Base-by-base conservation (phyloP, 2,888 invertebrate species). In the Cheilosia urbana region DNA sequence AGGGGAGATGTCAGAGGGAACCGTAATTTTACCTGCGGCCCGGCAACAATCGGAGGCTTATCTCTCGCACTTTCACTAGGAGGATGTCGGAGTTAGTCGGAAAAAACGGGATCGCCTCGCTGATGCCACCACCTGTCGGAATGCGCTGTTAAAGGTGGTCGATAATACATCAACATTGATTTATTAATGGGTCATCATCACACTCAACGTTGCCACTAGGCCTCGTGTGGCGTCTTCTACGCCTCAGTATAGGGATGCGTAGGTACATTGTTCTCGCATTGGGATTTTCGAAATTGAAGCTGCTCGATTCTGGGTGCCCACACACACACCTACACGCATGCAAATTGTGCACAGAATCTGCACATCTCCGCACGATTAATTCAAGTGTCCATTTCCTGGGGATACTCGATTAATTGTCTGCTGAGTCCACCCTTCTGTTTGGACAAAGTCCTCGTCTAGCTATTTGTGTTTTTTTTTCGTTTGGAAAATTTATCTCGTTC, bases 111-210 rank as follows among this genome's bases (percentile, higher is more conserved):
- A 84, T 84, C 69, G 71, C 65, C 53, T 58, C 34, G 34, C 69
- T 57, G 24, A 24, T 24, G 19, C 66, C 62, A 65, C 76, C 85
- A 85, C 85, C 85, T 85, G 85, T 77, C 76, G 85, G 85, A 77
- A 80, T 80, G 76, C 62, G 66, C 80, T 60, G 65, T 76, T 76
- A 53, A 75, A 87, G 87, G 87, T 87, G 87, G 87, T 87, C 87
- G 81, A 77, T 78, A 82, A 82, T 87, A 73, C 78, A 87, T 87
- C 81, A 87, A 77, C 76, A 77, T 81, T 87, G 81, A 81, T 87
- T 87, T 87, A 87, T 85, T 85, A 77, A 73, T 60, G 77, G 82
- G 72, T 77, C 81, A 81, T 77, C 82, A 87, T 82, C 76, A 77
- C 71, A 72, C 71, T 79, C 58, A 53, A 37, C 63, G 65, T 79